Conservation (phyloP, 2,113 vertebrate species). For the Lanius collurio region DNA sequence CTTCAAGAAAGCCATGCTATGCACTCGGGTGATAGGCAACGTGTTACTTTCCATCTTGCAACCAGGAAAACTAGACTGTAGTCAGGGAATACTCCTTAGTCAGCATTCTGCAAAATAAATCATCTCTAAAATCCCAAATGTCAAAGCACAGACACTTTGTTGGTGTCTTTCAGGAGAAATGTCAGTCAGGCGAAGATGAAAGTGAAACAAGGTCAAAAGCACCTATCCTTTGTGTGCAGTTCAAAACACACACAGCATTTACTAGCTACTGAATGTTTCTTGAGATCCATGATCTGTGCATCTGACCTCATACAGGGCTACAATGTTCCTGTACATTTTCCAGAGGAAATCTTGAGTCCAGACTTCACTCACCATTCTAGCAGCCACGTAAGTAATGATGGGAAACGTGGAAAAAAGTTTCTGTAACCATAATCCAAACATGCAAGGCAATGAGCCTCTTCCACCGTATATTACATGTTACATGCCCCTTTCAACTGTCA, state of each 20-base stretch:
- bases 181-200: neutral
- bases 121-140: neutral
- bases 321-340: rapidly evolving
- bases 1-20: neutral
- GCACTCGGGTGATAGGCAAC: neutral
- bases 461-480: neutral
- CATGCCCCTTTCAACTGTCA: neutral
- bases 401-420: neutral
- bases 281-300: neutral
- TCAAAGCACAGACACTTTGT: neutral
- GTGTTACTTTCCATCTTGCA: neutral
- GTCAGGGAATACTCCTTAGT: neutral
- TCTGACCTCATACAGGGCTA: neutral
- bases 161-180: neutral
- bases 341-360: neutral
- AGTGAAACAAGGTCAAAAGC: neutral
- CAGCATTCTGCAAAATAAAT: neutral
- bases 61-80: neutral
- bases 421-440: neutral
- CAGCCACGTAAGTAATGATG: neutral
- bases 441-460: neutral
- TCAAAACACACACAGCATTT: neutral
- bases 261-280: neutral
- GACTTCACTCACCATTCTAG: neutral
- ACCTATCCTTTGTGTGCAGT: neutral